phyloP scores from a whole-genome alignment of 2,113 vertebrate species.

The Ramphastos sulfuratus region DNA sequence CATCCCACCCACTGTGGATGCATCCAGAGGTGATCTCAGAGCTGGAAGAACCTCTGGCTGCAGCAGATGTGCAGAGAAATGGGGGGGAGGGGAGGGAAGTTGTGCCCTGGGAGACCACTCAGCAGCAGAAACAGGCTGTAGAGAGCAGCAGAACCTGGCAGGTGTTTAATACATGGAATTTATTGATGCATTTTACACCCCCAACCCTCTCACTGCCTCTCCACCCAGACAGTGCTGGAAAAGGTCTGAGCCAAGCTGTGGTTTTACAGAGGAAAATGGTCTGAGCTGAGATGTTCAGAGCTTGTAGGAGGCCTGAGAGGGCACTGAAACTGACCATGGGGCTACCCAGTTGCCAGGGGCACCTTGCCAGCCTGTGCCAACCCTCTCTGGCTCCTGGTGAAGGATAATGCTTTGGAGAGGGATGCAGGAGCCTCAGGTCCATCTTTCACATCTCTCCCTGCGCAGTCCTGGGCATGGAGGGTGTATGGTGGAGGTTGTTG shows the following conservation, averaged over 20 bases:
- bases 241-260: background rate
- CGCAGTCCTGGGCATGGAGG: rapidly evolving
- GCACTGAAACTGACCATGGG: rapidly evolving
- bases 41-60: background rate
- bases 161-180: background rate
- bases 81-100: background rate
- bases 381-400: background rate
- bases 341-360: background rate
- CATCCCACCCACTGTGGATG: background rate
- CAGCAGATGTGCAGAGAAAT: background rate
- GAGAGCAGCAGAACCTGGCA: background rate
- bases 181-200: background rate
- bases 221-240: background rate
- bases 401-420: background rate
- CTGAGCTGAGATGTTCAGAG: background rate
- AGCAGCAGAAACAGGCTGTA: background rate
- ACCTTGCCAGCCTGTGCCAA: rapidly evolving
- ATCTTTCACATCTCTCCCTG: background rate
- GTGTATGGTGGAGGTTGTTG: background rate
- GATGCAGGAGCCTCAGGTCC: background rate
- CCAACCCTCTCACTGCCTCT: background rate
- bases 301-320: background rate
- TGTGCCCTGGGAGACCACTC: background rate
- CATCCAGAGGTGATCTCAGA: background rate
- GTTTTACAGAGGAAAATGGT: background rate